A percentile compares a stretch with the other conserved stretches of the same genome.
phyloP scores from a whole-genome alignment of 2,797 vertebrate genomes.

The Coregonus sp. region DNA sequence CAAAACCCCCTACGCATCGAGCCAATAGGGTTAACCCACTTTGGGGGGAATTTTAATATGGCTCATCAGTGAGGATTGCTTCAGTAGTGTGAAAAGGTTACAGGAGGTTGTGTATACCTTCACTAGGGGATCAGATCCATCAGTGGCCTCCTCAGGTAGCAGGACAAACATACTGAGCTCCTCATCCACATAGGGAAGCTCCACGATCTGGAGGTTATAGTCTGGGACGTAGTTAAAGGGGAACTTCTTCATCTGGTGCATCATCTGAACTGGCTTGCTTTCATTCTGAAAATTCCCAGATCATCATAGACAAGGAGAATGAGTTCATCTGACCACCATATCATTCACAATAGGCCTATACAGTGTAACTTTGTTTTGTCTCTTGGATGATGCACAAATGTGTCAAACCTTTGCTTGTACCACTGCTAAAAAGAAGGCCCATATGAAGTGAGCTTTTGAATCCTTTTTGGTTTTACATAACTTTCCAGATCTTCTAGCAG shows the following conservation, averaged over 20 bases:
- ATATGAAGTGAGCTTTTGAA: not conserved
- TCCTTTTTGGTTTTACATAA: not conserved
- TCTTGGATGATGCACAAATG: not conserved
- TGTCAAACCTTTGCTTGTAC: too few relatives aligned
- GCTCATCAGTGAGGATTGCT: too few relatives aligned
- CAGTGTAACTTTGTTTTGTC: not conserved
- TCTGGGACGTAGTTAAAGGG: constrained; percentile 80
- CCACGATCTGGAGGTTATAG: constrained; percentile 78
- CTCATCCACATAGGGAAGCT: constrained; percentile 79
- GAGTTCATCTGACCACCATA: not conserved
- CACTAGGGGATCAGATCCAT: constrained; percentile 75
- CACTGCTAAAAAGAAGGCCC: not conserved
- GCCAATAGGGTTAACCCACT: too few relatives aligned
- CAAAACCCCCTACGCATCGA: too few relatives aligned
- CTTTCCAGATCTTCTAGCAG: not conserved
- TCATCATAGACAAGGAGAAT: not conserved
- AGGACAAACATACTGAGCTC: constrained; percentile 88
- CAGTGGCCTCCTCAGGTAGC: constrained; percentile 76
- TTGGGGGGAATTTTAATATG: too few relatives aligned
- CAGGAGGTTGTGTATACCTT: constrained; percentile 69
- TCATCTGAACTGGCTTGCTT: constrained; percentile 83
- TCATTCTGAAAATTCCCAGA: constrained; percentile 71
- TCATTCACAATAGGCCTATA: not conserved
- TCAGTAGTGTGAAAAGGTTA: too few relatives aligned
- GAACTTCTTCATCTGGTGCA: constrained; percentile 81